These are phyloP conservation scores for Calosoma granatense DNA, from an alignment of 1,140 invertebrate genomes.

Conservation along the genomic window DNA sequence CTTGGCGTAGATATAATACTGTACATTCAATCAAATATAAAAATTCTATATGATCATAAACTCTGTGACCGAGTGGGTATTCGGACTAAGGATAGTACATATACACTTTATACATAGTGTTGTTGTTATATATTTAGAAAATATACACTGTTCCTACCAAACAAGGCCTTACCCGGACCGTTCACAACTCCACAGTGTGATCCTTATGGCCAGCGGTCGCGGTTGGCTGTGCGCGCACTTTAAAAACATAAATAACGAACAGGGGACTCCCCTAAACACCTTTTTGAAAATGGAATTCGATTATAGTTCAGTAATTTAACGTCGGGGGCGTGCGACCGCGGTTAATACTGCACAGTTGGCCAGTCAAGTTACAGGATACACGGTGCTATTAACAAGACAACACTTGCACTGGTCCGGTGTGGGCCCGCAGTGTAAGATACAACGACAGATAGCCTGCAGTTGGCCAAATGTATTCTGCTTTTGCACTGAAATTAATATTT, in stretches of 20 bases:
- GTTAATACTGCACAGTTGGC: conserved; percentile 20
- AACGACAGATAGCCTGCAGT: conserved; percentile 18
- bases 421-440: conserved; percentile 15
- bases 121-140: too few relatives aligned
- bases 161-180: too few relatives aligned
- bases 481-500: conserved; percentile 18
- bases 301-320: conserved; percentile 25
- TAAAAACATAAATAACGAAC: conserved; percentile 22
- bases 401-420: conserved; percentile 8
- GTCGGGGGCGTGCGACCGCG: conserved; percentile 21
- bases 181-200: too few relatives aligned
- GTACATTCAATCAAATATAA: too few relatives aligned
- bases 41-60: too few relatives aligned
- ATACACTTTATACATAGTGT: too few relatives aligned
- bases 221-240: conserved; percentile 16
- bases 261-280: conserved; percentile 23
- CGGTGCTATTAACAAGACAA: conserved; percentile 15
- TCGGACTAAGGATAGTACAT: too few relatives aligned
- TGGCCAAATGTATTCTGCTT: conserved; percentile 20
- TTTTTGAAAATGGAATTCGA: conserved; percentile 26
- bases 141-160: too few relatives aligned
- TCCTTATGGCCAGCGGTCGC: too few relatives aligned
- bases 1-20: too few relatives aligned
- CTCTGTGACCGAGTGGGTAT: too few relatives aligned
- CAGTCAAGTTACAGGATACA: background rate